Percentiles rank a stretch among this genome's conserved stretches.
Evolutionary conservation across 2,113 vertebrate genomes (phyloP).

Genomic region (Zosterops lateralis): DNA sequence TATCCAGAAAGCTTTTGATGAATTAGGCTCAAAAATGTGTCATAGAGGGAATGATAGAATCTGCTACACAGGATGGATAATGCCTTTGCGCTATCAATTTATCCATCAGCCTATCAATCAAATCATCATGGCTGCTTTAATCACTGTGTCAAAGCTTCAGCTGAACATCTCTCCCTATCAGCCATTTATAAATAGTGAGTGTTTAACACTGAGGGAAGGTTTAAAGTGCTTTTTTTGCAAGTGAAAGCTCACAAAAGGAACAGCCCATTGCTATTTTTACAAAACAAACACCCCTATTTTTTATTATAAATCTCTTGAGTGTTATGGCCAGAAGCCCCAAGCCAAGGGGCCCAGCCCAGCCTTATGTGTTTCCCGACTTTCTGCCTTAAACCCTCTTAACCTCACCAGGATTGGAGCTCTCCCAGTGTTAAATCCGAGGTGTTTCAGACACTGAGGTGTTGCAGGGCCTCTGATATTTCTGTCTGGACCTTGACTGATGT

Average conservation of each 20-base stretch:
- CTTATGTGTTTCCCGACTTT: background rate
- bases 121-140: background rate
- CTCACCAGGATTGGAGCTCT: background rate
- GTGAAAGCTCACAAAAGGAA: background rate
- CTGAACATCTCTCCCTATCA: background rate
- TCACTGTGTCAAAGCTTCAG: background rate
- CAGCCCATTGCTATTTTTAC: background rate
- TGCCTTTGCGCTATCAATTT: background rate
- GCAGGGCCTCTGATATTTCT: background rate
- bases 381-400: background rate
- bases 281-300: accelerated
- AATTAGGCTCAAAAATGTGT: background rate
- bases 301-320: background rate
- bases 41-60: background rate
- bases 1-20: background rate
- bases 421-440: accelerated
- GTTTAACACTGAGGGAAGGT: background rate
- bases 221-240: background rate
- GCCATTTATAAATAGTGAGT: background rate
- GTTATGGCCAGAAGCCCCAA: background rate
- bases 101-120: background rate
- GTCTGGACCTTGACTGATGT: background rate
- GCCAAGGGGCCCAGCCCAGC: background rate
- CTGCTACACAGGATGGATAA: background rate
- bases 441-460: background rate